Percentiles rank a stretch among this genome's conserved stretches.
Conservation (phyloP, 2,797 vertebrate genomes). For the Sparidentex hasta region DNA sequence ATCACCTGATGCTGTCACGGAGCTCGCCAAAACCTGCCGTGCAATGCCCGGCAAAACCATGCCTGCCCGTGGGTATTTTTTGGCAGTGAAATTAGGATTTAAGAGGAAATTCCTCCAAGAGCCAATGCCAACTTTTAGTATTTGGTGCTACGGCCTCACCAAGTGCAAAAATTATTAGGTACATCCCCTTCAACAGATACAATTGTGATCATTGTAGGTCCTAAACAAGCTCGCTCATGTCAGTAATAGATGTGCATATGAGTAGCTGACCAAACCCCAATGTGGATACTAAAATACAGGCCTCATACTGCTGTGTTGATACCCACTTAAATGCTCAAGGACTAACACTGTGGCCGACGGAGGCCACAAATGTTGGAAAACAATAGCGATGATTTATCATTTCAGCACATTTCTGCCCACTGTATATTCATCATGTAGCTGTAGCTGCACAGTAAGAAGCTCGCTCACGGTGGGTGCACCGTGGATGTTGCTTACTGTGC, state of each 20-base stretch:
- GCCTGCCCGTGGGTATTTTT: too few species aligned
- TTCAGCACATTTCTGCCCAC: neutral
- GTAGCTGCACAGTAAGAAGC: neutral
- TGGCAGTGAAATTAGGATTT: too few species aligned
- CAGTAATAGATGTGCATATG: neutral
- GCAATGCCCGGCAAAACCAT: too few species aligned
- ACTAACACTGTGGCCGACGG: neutral
- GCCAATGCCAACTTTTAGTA: too few species aligned
- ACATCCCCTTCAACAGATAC: too few species aligned
- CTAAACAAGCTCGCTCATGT: too few species aligned
- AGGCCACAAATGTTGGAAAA: constrained; percentile 8
- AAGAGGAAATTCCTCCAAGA: too few species aligned
- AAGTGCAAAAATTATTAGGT: too few species aligned
- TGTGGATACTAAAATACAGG: neutral
- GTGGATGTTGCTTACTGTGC: constrained; percentile 26
- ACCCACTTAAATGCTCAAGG: neutral
- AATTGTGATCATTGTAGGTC: too few species aligned
- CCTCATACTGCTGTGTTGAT: neutral
- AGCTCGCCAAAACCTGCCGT: too few species aligned
- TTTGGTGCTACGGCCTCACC: too few species aligned
- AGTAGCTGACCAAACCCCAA: neutral
- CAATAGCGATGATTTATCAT: neutral
- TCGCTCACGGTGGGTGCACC: constrained; percentile 2
- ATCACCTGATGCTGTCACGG: too few species aligned
- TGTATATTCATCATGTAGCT: constrained; percentile 12